Conservation (phyloP, 2,888 invertebrate genomes). For the Microchrysa polita region DNA sequence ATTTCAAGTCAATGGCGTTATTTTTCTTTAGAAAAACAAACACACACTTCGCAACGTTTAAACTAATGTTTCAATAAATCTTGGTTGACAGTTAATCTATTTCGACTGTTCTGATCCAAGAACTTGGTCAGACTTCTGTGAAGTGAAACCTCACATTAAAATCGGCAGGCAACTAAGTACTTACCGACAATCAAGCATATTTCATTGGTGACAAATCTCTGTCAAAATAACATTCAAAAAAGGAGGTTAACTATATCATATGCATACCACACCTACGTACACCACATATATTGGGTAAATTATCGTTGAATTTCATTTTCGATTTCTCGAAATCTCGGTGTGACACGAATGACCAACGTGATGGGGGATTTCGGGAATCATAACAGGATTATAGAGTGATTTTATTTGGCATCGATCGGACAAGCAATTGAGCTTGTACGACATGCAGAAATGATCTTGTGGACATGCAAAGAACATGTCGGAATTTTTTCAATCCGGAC, state of each 20-base stretch:
- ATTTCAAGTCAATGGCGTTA: background rate
- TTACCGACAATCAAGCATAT: background rate
- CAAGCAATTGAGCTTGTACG: too few species aligned
- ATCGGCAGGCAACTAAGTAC: background rate
- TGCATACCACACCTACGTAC: conserved; percentile 29
- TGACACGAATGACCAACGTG: background rate
- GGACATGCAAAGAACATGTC: too few species aligned
- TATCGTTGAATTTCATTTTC: background rate
- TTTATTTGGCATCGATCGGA: too few species aligned
- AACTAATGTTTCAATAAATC: conserved; percentile 1
- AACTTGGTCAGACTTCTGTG: background rate
- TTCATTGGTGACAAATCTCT: conserved; percentile 20
- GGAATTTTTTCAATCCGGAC: too few species aligned
- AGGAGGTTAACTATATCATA: conserved; percentile 4
- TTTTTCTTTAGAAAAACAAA: background rate
- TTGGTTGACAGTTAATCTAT: background rate
- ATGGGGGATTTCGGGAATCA: too few species aligned
- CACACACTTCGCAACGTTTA: background rate
- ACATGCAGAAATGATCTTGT: too few species aligned
- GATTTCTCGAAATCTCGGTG: too few species aligned
- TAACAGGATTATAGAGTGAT: too few species aligned
- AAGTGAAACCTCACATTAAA: background rate
- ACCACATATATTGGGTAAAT: background rate
- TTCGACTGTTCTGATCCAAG: background rate
- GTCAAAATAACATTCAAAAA: conserved; percentile 11